Percentiles rank a stretch among this genome's conserved stretches.
Evolutionary conservation across 1,140 invertebrate genomes (phyloP).

Genomic region (Saccostrea cuccullata): DNA sequence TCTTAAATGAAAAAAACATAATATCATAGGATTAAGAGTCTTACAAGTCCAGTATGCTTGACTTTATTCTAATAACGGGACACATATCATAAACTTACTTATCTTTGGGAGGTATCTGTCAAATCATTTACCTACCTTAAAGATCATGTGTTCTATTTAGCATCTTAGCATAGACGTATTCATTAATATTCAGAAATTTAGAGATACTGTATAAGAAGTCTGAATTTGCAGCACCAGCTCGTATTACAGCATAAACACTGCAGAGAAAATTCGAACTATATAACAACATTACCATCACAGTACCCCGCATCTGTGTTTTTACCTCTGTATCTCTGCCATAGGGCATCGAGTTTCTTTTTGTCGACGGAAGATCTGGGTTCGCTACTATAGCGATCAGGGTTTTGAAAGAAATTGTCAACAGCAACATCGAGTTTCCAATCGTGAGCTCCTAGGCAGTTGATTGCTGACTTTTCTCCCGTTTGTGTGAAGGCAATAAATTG

Average conservation of each 20-base stretch:
- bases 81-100: too few species aligned
- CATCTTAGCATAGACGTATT: too few species aligned
- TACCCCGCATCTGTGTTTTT: constrained; percentile 45
- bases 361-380: constrained; percentile 84
- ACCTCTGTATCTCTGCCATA: constrained; percentile 93
- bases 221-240: too few species aligned
- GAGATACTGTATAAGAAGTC: too few species aligned
- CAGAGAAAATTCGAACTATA: neutral
- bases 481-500: constrained; percentile 96
- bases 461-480: constrained; percentile 96
- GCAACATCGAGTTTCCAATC: constrained; percentile 99
- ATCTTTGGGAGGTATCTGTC: too few species aligned
- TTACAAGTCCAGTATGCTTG: too few species aligned
- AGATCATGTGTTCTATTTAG: too few species aligned
- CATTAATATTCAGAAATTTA: too few species aligned
- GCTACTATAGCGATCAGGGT: constrained; percentile 84
- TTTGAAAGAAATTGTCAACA: constrained; percentile 98
- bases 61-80: too few species aligned
- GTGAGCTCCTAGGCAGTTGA: constrained; percentile 94
- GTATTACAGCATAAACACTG: neutral
- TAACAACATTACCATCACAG: neutral
- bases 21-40: too few species aligned
- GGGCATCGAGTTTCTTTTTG: constrained; percentile 92
- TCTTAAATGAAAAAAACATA: too few species aligned
- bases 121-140: too few species aligned